Percentiles rank a stretch among this genome's conserved stretches.
Evolutionary conservation across 2,797 vertebrate genomes (phyloP).

Genomic region (Brachyrhaphis roseni): DNA sequence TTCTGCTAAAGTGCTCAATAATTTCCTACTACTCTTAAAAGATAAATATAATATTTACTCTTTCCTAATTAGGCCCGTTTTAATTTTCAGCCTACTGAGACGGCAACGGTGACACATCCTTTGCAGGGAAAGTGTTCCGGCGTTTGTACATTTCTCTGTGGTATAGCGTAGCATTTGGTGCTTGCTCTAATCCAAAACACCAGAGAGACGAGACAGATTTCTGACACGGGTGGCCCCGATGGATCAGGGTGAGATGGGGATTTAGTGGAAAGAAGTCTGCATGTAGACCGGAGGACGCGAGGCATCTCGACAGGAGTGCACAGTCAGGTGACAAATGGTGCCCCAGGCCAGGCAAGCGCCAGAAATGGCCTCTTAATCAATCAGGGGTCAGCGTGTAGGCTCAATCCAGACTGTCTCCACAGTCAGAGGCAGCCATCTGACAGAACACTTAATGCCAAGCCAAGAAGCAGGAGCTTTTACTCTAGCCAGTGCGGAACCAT

Average conservation of each 20-base stretch:
- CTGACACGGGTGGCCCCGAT: slow-evolving; percentile 65
- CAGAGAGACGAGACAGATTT: slow-evolving; percentile 53
- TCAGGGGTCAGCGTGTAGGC: slow-evolving; percentile 72
- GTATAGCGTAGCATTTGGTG: slow-evolving; percentile 46
- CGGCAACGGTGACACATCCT: neutral
- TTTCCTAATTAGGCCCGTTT: neutral
- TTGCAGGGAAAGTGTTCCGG: slow-evolving; percentile 14
- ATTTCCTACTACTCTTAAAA: neutral
- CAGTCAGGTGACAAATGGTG: slow-evolving; percentile 82
- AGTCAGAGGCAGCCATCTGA: slow-evolving; percentile 73
- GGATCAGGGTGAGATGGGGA: slow-evolving; percentile 52
- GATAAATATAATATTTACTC: neutral
- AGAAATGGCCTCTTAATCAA: slow-evolving; percentile 81
- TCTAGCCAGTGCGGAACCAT: slow-evolving; percentile 30
- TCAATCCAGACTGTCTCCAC: slow-evolving; percentile 61
- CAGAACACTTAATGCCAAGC: slow-evolving; percentile 61
- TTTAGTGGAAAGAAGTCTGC: slow-evolving; percentile 57
- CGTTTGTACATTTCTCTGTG: neutral
- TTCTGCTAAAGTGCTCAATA: neutral
- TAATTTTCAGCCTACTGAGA: neutral
- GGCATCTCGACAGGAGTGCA: slow-evolving; percentile 63
- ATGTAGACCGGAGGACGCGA: slow-evolving; percentile 58
- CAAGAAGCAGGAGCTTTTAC: slow-evolving; percentile 39
- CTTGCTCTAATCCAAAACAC: slow-evolving; percentile 55
- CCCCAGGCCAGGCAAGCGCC: slow-evolving; percentile 65